Evolutionary conservation across 2,113 vertebrate species (phyloP).

Genomic region (Pandion haliaetus): DNA sequence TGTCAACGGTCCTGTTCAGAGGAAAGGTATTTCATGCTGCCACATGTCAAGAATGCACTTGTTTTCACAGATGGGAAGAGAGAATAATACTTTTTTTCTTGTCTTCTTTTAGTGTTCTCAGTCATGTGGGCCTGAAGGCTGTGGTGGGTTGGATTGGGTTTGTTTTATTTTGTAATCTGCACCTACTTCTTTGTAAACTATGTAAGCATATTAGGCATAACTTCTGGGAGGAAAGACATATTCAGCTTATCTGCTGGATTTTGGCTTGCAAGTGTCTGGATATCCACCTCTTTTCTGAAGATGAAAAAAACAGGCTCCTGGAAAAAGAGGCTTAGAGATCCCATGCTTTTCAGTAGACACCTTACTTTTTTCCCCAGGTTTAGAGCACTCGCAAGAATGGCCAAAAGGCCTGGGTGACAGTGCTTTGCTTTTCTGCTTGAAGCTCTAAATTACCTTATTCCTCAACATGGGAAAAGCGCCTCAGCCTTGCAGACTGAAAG

Average conservation of each 20-base stretch:
- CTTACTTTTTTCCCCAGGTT: not conserved
- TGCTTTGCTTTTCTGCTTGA: not conserved
- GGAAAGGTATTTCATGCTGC: not conserved
- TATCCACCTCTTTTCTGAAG: not conserved
- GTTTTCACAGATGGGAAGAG: not conserved
- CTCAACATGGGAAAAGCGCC: fast-evolving
- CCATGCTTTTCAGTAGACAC: not conserved
- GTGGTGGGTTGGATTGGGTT: not conserved
- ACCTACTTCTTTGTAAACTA: not conserved
- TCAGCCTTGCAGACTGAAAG: not conserved
- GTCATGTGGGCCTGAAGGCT: not conserved
- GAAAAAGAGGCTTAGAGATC: not conserved
- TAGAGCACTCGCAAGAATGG: not conserved
- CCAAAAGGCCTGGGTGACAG: not conserved
- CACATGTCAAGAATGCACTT: not conserved
- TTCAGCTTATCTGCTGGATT: not conserved
- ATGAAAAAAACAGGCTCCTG: not conserved
- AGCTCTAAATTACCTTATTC: not conserved
- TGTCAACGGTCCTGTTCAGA: not conserved
- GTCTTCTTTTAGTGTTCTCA: too few relatives aligned
- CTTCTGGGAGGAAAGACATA: not conserved
- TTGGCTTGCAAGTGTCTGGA: not conserved
- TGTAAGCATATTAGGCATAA: not conserved
- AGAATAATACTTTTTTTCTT: not conserved
- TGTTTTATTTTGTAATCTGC: not conserved